Base-by-base conservation (phyloP, 2,888 invertebrate species). In the Dendrolimus pini region DNA sequence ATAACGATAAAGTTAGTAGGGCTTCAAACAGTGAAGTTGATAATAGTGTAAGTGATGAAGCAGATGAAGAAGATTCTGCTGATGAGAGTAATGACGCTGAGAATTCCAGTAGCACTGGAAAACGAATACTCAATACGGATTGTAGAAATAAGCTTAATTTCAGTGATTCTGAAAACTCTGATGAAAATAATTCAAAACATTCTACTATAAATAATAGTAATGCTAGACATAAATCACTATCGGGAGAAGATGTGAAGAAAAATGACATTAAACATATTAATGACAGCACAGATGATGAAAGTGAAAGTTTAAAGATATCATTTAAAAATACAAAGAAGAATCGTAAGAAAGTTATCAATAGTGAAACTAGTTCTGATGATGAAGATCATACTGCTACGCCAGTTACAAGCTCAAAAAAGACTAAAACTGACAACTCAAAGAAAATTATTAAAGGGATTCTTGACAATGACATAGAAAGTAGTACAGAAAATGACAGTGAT, bases 61-160 rank as follows among this genome's bases (percentile, higher is more conserved):
- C 62, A 53, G 47, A 56, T 54, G 62, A 55, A 52, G 58, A 64
- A 41, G 56, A 57, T 41, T 65, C 56, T 42, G 59, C 56, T 56
- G 68, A 65, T 42, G 60, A 61, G 42, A 60, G 61, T 42, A 65
- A 70, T 41, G 66, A 67, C 54, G 62, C 30, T 30, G 30, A 30
- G 30, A 30, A 30, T 30, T 30, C 30, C 2, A 30, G 3, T 30
- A 30, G 30, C 30, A 30, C 30, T 30, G 3, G 9, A 47, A 10
- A 47, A 47, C 47, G 0, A 47, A 47, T 30, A 12, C 47, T 42
- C 7, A 42, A 3, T 47, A 47, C 1, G 12, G 47, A 47, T 47
- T 10, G 9, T 47, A 47, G 47, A 47, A 66, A n/a, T 41, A 54
- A 8, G 52, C 54, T 53, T 41, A 55, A 59, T 41, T 30, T 42